A percentile compares a stretch with the other conserved stretches of the same genome.
Conservation (phyloP, 2,113 vertebrate species). For the Nerophis lumbriciformis region DNA sequence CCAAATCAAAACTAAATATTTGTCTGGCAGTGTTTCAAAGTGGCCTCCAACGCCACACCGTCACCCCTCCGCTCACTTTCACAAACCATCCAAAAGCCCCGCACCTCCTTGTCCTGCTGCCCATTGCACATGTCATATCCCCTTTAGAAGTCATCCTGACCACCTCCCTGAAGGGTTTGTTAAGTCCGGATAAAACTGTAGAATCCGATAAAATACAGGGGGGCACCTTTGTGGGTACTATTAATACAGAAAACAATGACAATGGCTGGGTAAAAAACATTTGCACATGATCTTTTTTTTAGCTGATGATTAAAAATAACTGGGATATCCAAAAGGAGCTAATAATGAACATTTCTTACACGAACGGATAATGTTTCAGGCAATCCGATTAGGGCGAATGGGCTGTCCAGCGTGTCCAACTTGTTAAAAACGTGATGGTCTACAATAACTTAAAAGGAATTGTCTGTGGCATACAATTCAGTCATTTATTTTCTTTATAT, state of each 20-base stretch:
- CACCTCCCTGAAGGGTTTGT: slow-evolving; percentile 1
- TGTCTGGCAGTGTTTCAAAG: slow-evolving; percentile 22
- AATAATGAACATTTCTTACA: slow-evolving; percentile 70
- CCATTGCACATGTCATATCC: slow-evolving; percentile 14
- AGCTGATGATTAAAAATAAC: slow-evolving; percentile 5
- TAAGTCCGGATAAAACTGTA: slow-evolving; percentile 6
- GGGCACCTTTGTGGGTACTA: slow-evolving; percentile 14
- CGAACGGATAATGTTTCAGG: background rate
- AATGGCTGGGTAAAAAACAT: background rate
- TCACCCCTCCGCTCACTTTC: slow-evolving; percentile 40
- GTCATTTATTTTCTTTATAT: slow-evolving; percentile 77
- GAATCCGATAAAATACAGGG: slow-evolving; percentile 6
- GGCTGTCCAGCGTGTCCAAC: slow-evolving; percentile 5
- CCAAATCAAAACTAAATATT: background rate
- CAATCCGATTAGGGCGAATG: background rate
- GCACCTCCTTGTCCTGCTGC: background rate
- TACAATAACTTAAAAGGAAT: slow-evolving; percentile 58
- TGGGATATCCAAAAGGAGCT: slow-evolving; percentile 74
- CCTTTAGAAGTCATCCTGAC: slow-evolving; percentile 16
- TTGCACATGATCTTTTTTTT: slow-evolving; percentile 9
- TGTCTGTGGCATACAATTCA: slow-evolving; percentile 67
- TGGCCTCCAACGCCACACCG: slow-evolving; percentile 16
- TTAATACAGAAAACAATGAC: slow-evolving; percentile 9
- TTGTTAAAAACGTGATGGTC: background rate
- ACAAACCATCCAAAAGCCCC: slow-evolving; percentile 41